Evolutionary conservation across 2,888 invertebrate species (phyloP), one percentile per base, ranked within the genome.

Genomic region (Clistopyga incitator): DNA sequence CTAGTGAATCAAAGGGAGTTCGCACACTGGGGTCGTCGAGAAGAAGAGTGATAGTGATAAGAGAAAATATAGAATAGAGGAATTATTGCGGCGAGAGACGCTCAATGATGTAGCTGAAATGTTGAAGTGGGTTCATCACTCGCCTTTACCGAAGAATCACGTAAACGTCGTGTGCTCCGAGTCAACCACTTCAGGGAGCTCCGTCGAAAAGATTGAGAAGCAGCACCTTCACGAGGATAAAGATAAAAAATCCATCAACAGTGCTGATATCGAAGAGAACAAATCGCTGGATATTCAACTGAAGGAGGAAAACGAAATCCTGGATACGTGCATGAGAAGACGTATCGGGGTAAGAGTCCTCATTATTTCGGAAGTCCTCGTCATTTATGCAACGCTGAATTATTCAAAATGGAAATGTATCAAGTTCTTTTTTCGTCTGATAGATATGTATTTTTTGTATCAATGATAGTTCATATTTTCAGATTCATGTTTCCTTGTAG

Each of bases 91-190:
- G 15, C 54, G 68, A 80, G 38, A 79, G 67, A 76, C 77, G 67
- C n/a, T 70, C 80, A 82, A 86, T 84, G 86, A 86, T 86, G 87
- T 85, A 79, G 82, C 84, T 86, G 89, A 85, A 89, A 92, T 92
- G 92, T 89, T 92, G 89, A 92, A 92, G 91, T 92, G 92, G 92
- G 92, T 92, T 74, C 91, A 91, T 87, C 92, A 91, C 82, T 90
- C 91, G 82, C 88, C 91, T 78, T 84, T 88, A 81, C 86, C 89
- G 71, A 91, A 90, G 86, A 89, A 90, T 88, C 89, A 89, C 82
- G 84, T 72, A 29, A 86, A 72, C 75, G 85, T 85, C 82, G 80
- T 75, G 52, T 70, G 47, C 47, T 23, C 68, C 70, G 61, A 81
- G 72, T 74, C 65, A 8, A 67, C 20, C n/a, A 45, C 81, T 15